phyloP scores from a whole-genome alignment of 1,140 invertebrate species.

The Paralvinella palmiformis region DNA sequence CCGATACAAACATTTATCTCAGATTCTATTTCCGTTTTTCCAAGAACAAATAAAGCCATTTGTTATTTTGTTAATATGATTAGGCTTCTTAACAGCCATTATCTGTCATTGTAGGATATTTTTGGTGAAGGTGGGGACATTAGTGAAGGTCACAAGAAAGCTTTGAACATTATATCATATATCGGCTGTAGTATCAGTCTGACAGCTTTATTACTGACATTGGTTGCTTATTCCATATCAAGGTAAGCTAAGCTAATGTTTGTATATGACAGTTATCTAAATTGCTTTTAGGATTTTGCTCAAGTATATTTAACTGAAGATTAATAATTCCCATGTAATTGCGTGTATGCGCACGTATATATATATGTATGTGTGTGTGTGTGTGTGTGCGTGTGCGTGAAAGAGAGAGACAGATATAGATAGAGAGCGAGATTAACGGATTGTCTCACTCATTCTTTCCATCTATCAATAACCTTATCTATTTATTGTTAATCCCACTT shows the following conservation, averaged over 20 bases:
- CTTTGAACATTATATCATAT: constrained; percentile 52
- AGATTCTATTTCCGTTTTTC: too few relatives aligned
- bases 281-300: not conserved
- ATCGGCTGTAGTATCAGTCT: constrained; percentile 53
- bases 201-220: constrained; percentile 48
- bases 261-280: not conserved
- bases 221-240: constrained; percentile 53
- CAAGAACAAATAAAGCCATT: too few relatives aligned
- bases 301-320: not conserved
- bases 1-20: too few relatives aligned
- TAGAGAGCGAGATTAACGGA: too few relatives aligned
- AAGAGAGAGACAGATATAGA: too few relatives aligned
- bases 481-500: not conserved
- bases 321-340: not conserved
- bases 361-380: not conserved
- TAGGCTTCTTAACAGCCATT: too few relatives aligned
- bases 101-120: too few relatives aligned
- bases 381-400: not conserved
- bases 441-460: not conserved
- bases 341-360: not conserved
- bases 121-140: too few relatives aligned
- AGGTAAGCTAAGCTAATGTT: constrained; percentile 36
- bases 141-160: constrained; percentile 42
- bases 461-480: not conserved
- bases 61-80: too few relatives aligned